Conservation (phyloP, 2,797 vertebrate species). For the Manis pentadactyla region DNA sequence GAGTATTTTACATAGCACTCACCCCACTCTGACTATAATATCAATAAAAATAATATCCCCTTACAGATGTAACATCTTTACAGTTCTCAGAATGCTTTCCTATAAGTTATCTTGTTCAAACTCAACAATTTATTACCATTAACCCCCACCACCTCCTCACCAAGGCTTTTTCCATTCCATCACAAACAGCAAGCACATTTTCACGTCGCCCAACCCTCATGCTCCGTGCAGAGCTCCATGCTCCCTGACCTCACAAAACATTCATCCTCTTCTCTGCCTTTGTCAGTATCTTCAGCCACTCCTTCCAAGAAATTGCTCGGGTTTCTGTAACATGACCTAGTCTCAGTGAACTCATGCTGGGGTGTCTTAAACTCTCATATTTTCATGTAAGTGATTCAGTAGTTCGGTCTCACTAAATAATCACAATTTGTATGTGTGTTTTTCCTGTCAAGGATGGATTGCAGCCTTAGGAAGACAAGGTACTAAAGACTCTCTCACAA, state of each 20-base stretch:
- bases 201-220: background rate
- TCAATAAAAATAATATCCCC: background rate
- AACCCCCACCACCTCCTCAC: background rate
- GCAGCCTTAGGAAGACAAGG: background rate
- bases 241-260: background rate
- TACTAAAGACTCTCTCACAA: background rate
- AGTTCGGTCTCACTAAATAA: constrained; percentile 31
- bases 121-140: background rate
- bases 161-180: background rate
- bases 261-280: background rate
- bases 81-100: background rate
- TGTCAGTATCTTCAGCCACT: background rate
- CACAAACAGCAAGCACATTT: background rate
- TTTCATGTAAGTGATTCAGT: constrained; percentile 21
- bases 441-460: background rate
- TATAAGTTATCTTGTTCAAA: background rate
- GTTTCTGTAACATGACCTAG: background rate
- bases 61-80: background rate
- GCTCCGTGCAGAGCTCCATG: background rate
- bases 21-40: background rate
- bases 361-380: background rate
- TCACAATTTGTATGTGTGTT: background rate
- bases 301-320: constrained; percentile 21
- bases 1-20: background rate
- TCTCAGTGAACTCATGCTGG: constrained; percentile 25